Evolutionary conservation across 2,113 vertebrate genomes (phyloP), one percentile per base, ranked within the genome.

Genomic region (Petromus typicus): DNA sequence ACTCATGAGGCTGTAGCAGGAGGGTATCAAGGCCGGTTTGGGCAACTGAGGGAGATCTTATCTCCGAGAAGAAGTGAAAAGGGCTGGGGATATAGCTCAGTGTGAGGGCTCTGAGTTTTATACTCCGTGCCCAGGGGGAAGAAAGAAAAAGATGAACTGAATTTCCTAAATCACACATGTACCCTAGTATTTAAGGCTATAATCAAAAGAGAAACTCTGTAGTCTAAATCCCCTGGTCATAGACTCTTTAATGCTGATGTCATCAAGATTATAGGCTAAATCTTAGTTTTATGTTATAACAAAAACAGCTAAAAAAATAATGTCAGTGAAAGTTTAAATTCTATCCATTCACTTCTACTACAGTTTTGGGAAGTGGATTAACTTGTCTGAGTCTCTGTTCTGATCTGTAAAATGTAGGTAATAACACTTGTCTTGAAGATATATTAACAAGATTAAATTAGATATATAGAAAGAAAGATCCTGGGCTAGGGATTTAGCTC

Each of bases 241-340:
- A 83, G 30, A 59, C 3, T 79, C 14, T 66, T 48, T 79, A 54
- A 40, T 48, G 64, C 20, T 61, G 13, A 69, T 82, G 30, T 92
- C 54, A n/a, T 6, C 48, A 90, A 67, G n/a, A 48, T 69, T 90
- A 71, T 64, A 81, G 75, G 94, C 80, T 93, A 90, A 63, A 84
- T 16, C 40, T 92, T 32, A 69, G 32, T 61, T 86, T 63, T n/a
- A 10, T n/a, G 7, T 79, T 87, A 37, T 66, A 22, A 56, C 40
- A 86, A 80, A 96, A 84, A 81, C n/a, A 11, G 78, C 10, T 2
- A 91, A 90, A 83, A 54, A 25, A 56, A 71, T 81, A 9, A 27
- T 89, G 30, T 89, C 66, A 81, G 17, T 30, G 14, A 69, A 56
- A 1, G 11, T 92, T 93, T 40, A 79, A 61, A 92, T 80, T 90